Evolutionary conservation across 2,113 vertebrate species (phyloP).

Genomic region (Balaeniceps rex): DNA sequence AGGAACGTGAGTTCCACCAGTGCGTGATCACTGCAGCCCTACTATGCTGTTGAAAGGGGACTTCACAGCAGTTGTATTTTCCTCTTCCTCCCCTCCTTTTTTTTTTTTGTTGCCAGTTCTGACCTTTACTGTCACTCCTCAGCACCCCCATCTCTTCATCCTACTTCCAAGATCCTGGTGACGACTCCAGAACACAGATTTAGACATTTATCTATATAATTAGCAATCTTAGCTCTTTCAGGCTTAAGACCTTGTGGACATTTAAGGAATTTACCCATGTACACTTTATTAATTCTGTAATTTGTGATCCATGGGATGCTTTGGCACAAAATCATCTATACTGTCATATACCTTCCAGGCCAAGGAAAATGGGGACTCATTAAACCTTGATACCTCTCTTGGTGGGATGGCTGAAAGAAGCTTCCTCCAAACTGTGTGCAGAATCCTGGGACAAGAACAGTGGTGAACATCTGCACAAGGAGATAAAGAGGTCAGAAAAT

Average conservation of each 20-base stretch:
- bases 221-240: not conserved
- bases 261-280: not conserved
- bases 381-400: rapidly evolving
- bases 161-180: not conserved
- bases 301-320: not conserved
- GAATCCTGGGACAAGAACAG: not conserved
- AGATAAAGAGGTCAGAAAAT: not conserved
- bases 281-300: not conserved
- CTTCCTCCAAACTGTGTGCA: not conserved
- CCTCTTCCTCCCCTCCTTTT: not conserved
- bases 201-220: not conserved
- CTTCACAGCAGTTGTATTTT: not conserved
- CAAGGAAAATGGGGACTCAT: not conserved
- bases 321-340: not conserved
- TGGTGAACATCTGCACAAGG: not conserved
- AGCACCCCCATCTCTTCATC: not conserved
- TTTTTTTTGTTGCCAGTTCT: not conserved
- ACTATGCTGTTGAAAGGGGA: not conserved
- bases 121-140: not conserved
- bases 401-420: not conserved
- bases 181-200: not conserved
- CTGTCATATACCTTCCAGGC: not conserved
- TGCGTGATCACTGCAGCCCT: no score
- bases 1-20: no score
- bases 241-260: not conserved